phyloP scores from a whole-genome alignment of 2,888 invertebrate species.

The Tinea trinotella region DNA sequence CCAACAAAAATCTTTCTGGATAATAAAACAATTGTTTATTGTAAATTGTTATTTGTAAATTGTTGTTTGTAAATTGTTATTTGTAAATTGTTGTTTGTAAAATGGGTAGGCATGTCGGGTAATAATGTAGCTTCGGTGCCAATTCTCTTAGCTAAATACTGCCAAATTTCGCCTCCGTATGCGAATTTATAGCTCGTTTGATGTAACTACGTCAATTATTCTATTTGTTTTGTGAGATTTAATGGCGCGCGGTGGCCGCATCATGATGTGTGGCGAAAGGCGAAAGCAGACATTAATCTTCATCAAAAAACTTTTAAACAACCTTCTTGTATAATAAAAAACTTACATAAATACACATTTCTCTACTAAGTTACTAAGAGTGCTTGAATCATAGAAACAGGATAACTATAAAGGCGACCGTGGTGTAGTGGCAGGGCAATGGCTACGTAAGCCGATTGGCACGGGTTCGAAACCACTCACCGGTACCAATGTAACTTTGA shows the following conservation, averaged over 20 bases:
- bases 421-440: too few species aligned
- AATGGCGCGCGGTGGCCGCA: conserved; percentile 22
- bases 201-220: conserved; percentile 25
- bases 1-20: neutral
- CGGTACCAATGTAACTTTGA: too few species aligned
- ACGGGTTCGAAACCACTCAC: too few species aligned
- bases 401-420: too few species aligned
- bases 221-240: conserved; percentile 24
- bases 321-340: too few species aligned
- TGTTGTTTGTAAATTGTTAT: too few species aligned
- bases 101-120: conserved; percentile 11
- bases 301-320: neutral
- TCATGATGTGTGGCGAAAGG: conserved; percentile 19
- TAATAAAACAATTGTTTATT: neutral
- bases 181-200: conserved; percentile 35
- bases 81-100: neutral
- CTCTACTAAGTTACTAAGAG: too few species aligned
- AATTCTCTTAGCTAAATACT: conserved; percentile 29
- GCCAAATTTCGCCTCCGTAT: conserved; percentile 42
- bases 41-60: too few species aligned
- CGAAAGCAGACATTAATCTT: conserved; percentile 4
- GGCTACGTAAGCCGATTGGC: too few species aligned
- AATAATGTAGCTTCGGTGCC: conserved; percentile 12
- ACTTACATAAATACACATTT: too few species aligned
- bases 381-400: too few species aligned